Evolutionary conservation across 1,140 invertebrate genomes (phyloP).

Genomic region (Drosophila lini): DNA sequence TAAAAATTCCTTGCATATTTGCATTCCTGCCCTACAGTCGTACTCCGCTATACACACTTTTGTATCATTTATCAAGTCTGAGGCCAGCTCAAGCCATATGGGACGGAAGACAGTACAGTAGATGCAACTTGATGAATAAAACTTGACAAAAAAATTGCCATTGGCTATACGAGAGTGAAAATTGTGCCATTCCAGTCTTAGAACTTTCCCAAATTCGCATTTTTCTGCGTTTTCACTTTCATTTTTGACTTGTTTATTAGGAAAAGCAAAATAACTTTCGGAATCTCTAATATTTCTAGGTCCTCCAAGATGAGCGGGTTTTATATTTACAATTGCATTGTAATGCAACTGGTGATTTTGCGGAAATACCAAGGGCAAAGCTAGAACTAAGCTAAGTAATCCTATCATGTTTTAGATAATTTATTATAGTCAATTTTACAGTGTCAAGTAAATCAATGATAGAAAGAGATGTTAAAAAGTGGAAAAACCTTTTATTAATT

Average conservation of each 20-base stretch:
- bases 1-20: not conserved
- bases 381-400: not conserved
- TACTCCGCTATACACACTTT: constrained; percentile 21
- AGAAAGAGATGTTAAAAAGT: not conserved
- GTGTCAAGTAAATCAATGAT: constrained; percentile 20
- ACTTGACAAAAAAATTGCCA: constrained; percentile 13
- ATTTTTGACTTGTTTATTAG: not conserved
- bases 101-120: not conserved
- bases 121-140: constrained; percentile 4
- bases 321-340: not conserved
- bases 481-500: constrained; percentile 1
- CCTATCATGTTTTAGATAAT: not conserved
- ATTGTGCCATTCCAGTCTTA: not conserved
- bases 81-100: constrained; percentile 12
- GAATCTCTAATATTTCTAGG: not conserved
- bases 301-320: not conserved
- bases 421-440: not conserved
- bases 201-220: constrained; percentile 3
- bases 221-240: not conserved
- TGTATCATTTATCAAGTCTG: constrained; percentile 3
- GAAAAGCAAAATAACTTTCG: not conserved
- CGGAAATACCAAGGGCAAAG: not conserved
- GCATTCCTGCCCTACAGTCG: constrained; percentile 3
- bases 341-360: constrained; percentile 4
- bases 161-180: not conserved